phyloP scores from a whole-genome alignment of 2,888 invertebrate genomes.

The Lasioglossum oenotherae region DNA sequence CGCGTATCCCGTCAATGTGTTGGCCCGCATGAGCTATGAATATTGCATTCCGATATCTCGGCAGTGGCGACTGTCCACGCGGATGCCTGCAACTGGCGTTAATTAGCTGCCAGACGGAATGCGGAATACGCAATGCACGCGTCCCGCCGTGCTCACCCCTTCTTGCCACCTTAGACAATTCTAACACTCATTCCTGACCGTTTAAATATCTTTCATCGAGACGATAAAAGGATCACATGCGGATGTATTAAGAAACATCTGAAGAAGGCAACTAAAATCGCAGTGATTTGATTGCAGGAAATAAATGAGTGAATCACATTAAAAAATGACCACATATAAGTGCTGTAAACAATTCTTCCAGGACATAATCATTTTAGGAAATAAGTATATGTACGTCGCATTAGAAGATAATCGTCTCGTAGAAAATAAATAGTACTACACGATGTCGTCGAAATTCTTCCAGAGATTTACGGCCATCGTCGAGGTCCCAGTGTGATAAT shows the following conservation, averaged over 20 bases:
- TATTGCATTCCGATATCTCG: slow-evolving; percentile 76
- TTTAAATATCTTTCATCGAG: too few relatives aligned
- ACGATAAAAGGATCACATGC: too few relatives aligned
- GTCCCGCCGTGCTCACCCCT: slow-evolving; percentile 4
- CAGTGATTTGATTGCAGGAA: too few relatives aligned
- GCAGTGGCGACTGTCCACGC: slow-evolving; percentile 62
- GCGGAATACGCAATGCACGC: slow-evolving; percentile 47
- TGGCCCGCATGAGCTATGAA: slow-evolving; percentile 60
- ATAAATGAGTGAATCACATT: too few relatives aligned
- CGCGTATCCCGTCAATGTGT: slow-evolving; percentile 44
- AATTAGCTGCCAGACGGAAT: slow-evolving; percentile 73
- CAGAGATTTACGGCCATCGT: not conserved
- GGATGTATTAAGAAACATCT: too few relatives aligned
- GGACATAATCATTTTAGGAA: too few relatives aligned
- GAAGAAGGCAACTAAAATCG: too few relatives aligned
- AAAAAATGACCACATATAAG: too few relatives aligned
- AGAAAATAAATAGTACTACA: not conserved
- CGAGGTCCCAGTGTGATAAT: not conserved
- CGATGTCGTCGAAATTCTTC: not conserved
- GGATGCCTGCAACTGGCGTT: slow-evolving; percentile 66
- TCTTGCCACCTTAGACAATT: not conserved
- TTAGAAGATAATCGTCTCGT: too few relatives aligned
- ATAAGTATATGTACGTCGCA: too few relatives aligned
- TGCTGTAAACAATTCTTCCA: too few relatives aligned
- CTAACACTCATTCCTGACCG: not conserved